A percentile compares a stretch with the other conserved stretches of the same genome.
Conservation (phyloP, 2,797 vertebrate species). For the Oreochromis mossambicus region DNA sequence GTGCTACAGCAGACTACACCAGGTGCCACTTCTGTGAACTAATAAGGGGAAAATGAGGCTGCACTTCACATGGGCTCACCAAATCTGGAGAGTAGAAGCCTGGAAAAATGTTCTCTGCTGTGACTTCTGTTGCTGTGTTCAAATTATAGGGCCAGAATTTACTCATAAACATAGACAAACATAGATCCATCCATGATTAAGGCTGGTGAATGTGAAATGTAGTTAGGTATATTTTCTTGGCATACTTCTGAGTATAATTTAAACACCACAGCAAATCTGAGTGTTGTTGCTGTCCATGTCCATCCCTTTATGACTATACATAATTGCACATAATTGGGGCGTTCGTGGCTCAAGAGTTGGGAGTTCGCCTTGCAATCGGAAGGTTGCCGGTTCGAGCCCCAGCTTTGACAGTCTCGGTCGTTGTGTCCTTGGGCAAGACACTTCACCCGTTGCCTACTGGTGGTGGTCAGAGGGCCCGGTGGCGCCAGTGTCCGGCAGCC, state of each 20-base stretch:
- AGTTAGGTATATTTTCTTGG: not conserved
- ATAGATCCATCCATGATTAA: not conserved
- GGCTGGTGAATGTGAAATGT: not conserved
- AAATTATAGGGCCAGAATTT: not conserved
- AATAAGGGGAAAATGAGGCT: not conserved
- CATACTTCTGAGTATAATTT: not conserved
- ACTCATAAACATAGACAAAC: not conserved
- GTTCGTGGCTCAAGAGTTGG: no score
- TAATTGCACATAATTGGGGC: not conserved
- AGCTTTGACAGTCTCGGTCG: no score
- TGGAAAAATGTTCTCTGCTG: not conserved
- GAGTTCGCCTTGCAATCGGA: no score
- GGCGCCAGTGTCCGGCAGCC: no score
- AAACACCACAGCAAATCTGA: not conserved
- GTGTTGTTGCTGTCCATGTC: not conserved
- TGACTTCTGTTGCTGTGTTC: not conserved
- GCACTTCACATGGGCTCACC: not conserved
- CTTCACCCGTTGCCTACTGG: no score
- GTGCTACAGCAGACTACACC: not conserved
- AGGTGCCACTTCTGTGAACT: not conserved
- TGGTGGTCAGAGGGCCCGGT: no score
- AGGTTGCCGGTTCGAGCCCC: no score
- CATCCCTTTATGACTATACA: not conserved
- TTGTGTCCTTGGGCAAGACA: no score
- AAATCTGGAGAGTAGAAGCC: not conserved